phyloP scores from a whole-genome alignment of 2,113 vertebrate genomes.

The Alosa alosa region DNA sequence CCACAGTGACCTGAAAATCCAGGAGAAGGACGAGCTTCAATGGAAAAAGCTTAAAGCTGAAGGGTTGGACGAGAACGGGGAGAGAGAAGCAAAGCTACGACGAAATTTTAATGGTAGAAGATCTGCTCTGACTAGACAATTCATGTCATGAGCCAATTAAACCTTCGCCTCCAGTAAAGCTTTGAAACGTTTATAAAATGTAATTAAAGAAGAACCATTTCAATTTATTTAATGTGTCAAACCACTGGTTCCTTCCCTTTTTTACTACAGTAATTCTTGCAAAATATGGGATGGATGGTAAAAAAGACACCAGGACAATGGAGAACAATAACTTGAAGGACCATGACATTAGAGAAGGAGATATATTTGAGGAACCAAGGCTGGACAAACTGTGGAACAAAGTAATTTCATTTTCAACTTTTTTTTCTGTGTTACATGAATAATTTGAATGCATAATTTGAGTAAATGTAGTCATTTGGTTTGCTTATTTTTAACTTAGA shows the following conservation, averaged over 20 bases:
- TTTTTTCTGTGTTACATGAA: neutral
- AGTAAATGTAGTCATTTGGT: too few species aligned
- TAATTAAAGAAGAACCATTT: neutral
- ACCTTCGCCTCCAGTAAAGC: neutral
- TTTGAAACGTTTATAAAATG: neutral
- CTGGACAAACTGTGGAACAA: constrained; percentile 96
- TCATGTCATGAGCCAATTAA: neutral
- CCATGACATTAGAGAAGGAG: constrained; percentile 69
- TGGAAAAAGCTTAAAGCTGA: constrained; percentile 94
- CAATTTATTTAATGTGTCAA: neutral
- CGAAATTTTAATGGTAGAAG: constrained; percentile 77
- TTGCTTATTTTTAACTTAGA: neutral
- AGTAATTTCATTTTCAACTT: constrained; percentile 61
- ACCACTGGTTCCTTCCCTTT: neutral
- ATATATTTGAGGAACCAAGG: constrained; percentile 84
- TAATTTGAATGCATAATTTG: too few species aligned
- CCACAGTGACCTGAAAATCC: constrained; percentile 92
- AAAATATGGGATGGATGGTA: constrained; percentile 91
- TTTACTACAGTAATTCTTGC: constrained; percentile 82
- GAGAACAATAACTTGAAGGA: constrained; percentile 82
- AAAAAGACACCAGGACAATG: constrained; percentile 75
- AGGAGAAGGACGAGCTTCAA: constrained; percentile 90
- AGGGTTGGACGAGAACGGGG: constrained; percentile 86
- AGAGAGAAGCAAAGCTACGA: constrained; percentile 84
- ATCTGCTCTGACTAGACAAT: neutral